Conservation (phyloP, 2,113 vertebrate species). For the Electrona antarctica region DNA sequence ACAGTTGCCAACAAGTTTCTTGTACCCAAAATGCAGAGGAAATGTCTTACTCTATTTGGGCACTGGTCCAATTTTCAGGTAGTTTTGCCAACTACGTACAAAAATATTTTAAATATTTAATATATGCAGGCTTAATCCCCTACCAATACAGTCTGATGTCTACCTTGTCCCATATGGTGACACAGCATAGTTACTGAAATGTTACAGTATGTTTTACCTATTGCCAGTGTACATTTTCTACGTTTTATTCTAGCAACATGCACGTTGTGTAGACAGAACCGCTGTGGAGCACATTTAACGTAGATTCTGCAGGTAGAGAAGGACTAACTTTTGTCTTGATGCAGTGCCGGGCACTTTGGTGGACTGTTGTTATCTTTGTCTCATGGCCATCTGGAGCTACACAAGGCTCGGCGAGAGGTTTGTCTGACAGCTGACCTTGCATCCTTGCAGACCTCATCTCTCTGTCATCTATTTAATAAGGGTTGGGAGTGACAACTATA, state of each 20-base stretch:
- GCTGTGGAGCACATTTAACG: too few relatives aligned
- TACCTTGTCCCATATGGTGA: too few relatives aligned
- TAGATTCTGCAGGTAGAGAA: too few relatives aligned
- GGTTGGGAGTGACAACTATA: conserved; percentile 14
- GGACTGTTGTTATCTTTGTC: background rate
- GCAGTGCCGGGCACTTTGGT: background rate
- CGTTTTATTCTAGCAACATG: too few relatives aligned
- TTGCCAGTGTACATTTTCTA: too few relatives aligned
- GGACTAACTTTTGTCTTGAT: too few relatives aligned
- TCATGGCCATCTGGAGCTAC: conserved; percentile 15
- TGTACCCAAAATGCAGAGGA: conserved; percentile 22
- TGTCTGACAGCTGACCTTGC: conserved; percentile 31
- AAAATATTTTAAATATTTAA: too few relatives aligned
- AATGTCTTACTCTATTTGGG: conserved; percentile 20
- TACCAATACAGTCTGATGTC: too few relatives aligned
- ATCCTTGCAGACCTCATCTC: background rate
- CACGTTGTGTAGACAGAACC: too few relatives aligned
- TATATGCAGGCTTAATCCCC: too few relatives aligned
- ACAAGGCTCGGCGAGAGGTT: background rate
- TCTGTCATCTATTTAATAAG: conserved; percentile 18
- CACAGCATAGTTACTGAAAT: too few relatives aligned
- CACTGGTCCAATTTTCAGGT: conserved; percentile 15
- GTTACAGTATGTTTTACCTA: too few relatives aligned
- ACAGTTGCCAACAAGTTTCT: conserved; percentile 40
- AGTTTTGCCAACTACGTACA: conserved; percentile 6